phyloP scores from a whole-genome alignment of 2,797 vertebrate genomes.

The Leptodactylus fallax region DNA sequence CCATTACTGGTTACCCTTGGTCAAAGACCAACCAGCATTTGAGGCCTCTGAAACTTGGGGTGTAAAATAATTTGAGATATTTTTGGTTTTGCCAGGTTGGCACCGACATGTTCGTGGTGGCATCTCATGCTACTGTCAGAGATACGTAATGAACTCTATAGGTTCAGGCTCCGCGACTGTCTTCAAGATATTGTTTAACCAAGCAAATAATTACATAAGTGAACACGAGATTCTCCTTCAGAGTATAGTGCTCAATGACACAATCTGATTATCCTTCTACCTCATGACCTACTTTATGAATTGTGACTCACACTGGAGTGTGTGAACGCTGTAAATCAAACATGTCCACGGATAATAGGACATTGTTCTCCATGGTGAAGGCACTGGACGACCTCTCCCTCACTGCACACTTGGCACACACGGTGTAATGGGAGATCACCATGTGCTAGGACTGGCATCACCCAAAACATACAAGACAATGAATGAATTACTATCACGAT shows the following conservation, averaged over 20 bases:
- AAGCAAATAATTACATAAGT: constrained; percentile 36
- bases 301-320: constrained; percentile 20
- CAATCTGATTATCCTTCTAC: constrained; percentile 43
- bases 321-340: constrained; percentile 12
- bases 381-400: not conserved
- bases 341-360: not conserved
- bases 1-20: not conserved
- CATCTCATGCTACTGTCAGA: not conserved
- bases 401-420: constrained; percentile 4
- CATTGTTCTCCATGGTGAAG: not conserved
- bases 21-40: not conserved
- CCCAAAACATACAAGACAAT: not conserved
- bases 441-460: not conserved
- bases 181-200: constrained; percentile 32
- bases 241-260: constrained; percentile 21
- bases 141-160: not conserved
- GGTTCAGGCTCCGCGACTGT: not conserved
- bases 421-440: not conserved
- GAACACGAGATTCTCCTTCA: constrained; percentile 10
- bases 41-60: not conserved
- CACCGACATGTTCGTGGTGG: not conserved
- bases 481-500: not conserved
- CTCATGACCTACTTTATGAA: constrained; percentile 50
- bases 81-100: not conserved
- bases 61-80: not conserved